A percentile compares a stretch with the other conserved stretches of the same genome.
Conservation (phyloP, 2,797 vertebrate genomes). For the Ciconia nigra region DNA sequence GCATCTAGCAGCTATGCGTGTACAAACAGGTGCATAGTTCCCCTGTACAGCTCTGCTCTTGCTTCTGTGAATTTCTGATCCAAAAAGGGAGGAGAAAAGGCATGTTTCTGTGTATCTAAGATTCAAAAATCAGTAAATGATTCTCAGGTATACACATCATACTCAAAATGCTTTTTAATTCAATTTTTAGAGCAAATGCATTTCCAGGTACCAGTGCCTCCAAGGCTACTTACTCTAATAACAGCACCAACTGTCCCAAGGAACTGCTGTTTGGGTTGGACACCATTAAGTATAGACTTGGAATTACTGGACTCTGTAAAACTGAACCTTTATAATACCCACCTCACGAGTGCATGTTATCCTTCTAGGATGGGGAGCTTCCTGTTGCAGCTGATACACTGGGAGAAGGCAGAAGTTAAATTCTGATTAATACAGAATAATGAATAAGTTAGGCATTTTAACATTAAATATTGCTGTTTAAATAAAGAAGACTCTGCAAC, state of each 20-base stretch:
- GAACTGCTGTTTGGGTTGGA: background rate
- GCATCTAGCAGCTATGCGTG: background rate
- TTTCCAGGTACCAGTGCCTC: background rate
- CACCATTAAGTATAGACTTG: background rate
- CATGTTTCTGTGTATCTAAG: background rate
- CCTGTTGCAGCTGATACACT: conserved; percentile 84
- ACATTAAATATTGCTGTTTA: background rate
- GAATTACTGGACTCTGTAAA: background rate
- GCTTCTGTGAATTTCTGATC: background rate
- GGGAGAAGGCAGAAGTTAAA: conserved; percentile 60
- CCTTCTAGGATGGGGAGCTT: conserved; percentile 87
- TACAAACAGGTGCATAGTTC: rapidly evolving
- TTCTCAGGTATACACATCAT: background rate
- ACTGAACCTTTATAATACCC: background rate
- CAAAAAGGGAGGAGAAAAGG: background rate
- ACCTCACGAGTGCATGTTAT: conserved; percentile 91
- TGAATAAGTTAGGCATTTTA: background rate
- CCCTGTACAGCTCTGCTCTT: background rate
- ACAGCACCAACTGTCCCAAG: background rate
- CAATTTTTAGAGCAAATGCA: background rate
- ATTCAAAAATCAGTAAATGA: background rate
- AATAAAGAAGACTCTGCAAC: background rate
- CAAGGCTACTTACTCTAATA: background rate
- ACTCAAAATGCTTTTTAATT: background rate
- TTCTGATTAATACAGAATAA: background rate